Evolutionary conservation across 2,797 vertebrate genomes (phyloP).

Genomic region (Carapus acus): DNA sequence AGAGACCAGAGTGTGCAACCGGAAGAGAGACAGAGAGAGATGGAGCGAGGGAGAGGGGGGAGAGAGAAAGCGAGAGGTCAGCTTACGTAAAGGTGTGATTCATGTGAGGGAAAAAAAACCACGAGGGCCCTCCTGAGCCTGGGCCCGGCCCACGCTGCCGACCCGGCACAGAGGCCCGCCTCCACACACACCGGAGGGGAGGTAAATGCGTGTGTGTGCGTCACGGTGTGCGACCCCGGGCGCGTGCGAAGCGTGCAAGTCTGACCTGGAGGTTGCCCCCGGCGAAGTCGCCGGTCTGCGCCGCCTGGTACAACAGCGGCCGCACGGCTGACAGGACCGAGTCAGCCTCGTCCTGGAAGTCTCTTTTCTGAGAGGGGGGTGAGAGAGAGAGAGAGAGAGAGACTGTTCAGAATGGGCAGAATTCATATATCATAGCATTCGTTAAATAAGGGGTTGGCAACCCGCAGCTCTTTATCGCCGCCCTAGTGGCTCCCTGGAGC

Average conservation of each 20-base stretch:
- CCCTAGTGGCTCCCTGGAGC: too few relatives aligned
- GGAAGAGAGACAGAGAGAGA: too few relatives aligned
- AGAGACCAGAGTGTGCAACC: too few relatives aligned
- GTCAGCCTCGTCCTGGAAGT: slow-evolving; percentile 64
- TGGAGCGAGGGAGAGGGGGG: slow-evolving; percentile 47
- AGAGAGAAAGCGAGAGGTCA: slow-evolving; percentile 23
- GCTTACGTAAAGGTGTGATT: slow-evolving; percentile 38
- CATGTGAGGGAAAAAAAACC: slow-evolving; percentile 3
- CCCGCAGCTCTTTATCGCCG: too few relatives aligned
- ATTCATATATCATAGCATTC: too few relatives aligned
- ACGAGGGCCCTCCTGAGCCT: slow-evolving; percentile 3
- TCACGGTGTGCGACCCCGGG: too few relatives aligned
- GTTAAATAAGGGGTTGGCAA: too few relatives aligned
- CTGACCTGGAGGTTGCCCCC: slow-evolving; percentile 70
- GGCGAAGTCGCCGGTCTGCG: slow-evolving; percentile 30
- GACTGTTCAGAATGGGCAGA: not conserved
- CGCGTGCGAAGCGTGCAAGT: too few relatives aligned
- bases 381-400: slow-evolving; percentile 4
- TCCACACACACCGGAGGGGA: not conserved
- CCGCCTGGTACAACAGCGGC: slow-evolving; percentile 43
- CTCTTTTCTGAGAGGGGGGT: slow-evolving; percentile 75
- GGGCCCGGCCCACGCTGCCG: not conserved
- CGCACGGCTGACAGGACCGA: slow-evolving; percentile 52
- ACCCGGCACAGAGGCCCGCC: not conserved
- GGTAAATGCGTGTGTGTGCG: not conserved